Percentiles rank a stretch among this genome's conserved stretches.
Conservation (phyloP, 2,888 invertebrate genomes). For the Eupithecia insigniata region DNA sequence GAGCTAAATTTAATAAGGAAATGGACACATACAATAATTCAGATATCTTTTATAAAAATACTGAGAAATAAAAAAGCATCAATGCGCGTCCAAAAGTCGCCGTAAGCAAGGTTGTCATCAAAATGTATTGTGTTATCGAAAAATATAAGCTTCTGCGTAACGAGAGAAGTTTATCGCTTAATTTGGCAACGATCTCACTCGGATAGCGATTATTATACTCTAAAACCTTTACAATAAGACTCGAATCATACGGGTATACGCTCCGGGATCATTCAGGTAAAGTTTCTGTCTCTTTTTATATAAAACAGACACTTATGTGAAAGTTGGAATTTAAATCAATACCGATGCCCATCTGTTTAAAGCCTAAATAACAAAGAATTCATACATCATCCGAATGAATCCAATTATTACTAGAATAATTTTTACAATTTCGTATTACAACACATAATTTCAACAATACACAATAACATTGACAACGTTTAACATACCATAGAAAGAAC, state of each 20-base stretch:
- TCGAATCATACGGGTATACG: neutral
- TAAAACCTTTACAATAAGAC: neutral
- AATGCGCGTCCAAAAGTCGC: neutral
- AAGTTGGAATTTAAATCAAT: neutral
- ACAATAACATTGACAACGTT: slow-evolving; percentile 27
- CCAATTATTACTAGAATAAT: slow-evolving; percentile 11
- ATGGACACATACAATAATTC: slow-evolving; percentile 10
- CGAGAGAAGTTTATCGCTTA: slow-evolving; percentile 50
- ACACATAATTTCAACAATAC: slow-evolving; percentile 44
- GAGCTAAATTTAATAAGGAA: slow-evolving; percentile 12
- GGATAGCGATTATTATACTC: slow-evolving; percentile 41
- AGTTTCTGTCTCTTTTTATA: neutral
- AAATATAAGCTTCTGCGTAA: slow-evolving; percentile 55
- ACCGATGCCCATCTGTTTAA: neutral
- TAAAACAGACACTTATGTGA: neutral
- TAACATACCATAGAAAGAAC: slow-evolving; percentile 14
- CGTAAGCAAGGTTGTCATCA: slow-evolving; percentile 7
- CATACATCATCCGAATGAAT: neutral
- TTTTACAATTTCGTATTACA: slow-evolving; percentile 35
- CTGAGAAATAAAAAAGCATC: neutral
- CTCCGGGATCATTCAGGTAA: neutral
- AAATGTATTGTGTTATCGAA: slow-evolving; percentile 52
- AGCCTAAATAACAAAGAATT: slow-evolving; percentile 6
- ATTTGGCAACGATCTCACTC: slow-evolving; percentile 69
- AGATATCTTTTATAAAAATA: slow-evolving; percentile 23